These are phyloP conservation scores for Piezodorus guildinii DNA, from an alignment of 1,140 invertebrate species.

Conservation along the genomic window DNA sequence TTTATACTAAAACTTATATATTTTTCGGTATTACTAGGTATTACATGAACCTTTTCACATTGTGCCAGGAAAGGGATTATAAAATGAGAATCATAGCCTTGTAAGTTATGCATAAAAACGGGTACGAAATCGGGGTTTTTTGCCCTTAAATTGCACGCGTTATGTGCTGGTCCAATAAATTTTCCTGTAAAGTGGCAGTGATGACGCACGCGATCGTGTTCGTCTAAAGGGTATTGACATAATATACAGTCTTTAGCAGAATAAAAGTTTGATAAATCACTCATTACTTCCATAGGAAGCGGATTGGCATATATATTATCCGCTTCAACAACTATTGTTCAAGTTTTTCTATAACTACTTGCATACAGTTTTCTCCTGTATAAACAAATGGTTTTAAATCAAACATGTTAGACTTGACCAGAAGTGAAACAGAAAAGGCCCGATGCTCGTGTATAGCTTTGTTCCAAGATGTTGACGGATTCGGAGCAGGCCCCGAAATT, in stretches of 20 bases:
- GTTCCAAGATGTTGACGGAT: neutral
- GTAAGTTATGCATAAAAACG: constrained; percentile 2
- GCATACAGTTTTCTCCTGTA: neutral
- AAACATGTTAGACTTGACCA: neutral
- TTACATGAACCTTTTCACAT: neutral
- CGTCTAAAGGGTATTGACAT: neutral
- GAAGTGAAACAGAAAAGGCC: neutral
- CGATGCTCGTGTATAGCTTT: neutral
- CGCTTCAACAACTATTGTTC: neutral
- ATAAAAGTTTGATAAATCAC: neutral
- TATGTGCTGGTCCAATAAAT: constrained; percentile 3
- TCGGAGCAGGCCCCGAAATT: neutral
- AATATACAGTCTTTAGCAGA: neutral
- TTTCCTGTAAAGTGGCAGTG: constrained; percentile 1
- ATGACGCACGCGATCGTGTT: constrained; percentile 1
- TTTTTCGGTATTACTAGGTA: neutral
- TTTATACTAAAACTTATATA: neutral
- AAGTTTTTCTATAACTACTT: neutral
- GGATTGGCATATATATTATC: neutral
- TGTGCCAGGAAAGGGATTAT: neutral
- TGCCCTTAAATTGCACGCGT: neutral
- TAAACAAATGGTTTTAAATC: neutral
- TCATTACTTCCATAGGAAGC: neutral
- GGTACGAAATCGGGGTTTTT: constrained; percentile 8
- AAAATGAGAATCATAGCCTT: constrained; percentile 9